A percentile compares a stretch with the other conserved stretches of the same genome.
Conservation (phyloP, 2,113 vertebrate genomes). For the Pangasianodon hypophthalmus region DNA sequence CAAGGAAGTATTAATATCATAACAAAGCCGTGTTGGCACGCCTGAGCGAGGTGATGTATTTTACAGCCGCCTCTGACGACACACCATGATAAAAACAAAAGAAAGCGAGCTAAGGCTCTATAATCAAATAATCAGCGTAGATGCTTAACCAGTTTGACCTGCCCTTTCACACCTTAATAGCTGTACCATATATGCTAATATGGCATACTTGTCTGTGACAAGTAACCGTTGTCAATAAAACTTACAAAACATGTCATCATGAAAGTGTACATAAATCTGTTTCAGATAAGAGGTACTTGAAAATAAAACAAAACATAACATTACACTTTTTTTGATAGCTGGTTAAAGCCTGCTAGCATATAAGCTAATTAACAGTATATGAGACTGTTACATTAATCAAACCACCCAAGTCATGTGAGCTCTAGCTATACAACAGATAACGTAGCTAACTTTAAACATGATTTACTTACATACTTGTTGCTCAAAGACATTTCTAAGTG, state of each 20-base stretch:
- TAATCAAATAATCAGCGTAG: neutral
- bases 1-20: neutral
- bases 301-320: neutral
- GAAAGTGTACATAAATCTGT: neutral
- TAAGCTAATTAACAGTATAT: neutral
- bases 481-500: neutral
- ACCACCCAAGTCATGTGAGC: neutral
- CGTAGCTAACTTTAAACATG: neutral
- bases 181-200: neutral
- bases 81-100: neutral
- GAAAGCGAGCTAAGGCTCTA: neutral
- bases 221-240: neutral
- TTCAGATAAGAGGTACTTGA: neutral
- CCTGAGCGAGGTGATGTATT: neutral
- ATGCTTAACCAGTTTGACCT: conserved; percentile 17
- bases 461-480: neutral
- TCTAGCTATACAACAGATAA: neutral
- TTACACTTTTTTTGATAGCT: neutral
- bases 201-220: neutral
- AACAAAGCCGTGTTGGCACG: neutral
- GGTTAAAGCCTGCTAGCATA: neutral
- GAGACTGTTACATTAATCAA: neutral
- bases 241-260: neutral
- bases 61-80: neutral
- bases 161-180: neutral